Conservation (phyloP, 2,113 vertebrate species). For the Trochalopteron elliotii region DNA sequence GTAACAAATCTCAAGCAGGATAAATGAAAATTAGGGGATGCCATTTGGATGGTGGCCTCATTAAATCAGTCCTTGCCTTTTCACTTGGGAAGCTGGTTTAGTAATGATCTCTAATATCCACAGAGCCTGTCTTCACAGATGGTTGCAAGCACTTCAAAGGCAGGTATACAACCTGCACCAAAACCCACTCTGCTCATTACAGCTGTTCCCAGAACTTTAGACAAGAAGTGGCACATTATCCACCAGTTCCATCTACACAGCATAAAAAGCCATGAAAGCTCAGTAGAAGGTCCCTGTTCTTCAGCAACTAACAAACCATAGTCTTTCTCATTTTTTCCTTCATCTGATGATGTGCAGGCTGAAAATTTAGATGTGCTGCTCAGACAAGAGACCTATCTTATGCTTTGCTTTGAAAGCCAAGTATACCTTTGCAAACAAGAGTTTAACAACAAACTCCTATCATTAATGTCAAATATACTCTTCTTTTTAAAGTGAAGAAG, state of each 20-base stretch:
- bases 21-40: conserved; percentile 29
- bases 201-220: conserved; percentile 39
- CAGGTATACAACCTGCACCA: conserved; percentile 31
- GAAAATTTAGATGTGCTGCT: background rate
- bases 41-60: conserved; percentile 24
- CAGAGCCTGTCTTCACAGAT: conserved; percentile 36
- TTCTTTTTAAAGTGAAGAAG: background rate
- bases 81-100: conserved; percentile 33
- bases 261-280: conserved; percentile 31
- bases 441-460: background rate
- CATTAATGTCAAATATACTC: background rate
- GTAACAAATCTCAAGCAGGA: background rate
- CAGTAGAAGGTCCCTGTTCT: background rate
- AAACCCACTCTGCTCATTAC: conserved; percentile 26
- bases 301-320: background rate
- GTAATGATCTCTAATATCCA: conserved; percentile 37
- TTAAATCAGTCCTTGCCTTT: conserved; percentile 50
- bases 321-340: background rate
- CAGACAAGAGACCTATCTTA: background rate
- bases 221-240: conserved; percentile 22
- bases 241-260: conserved; percentile 1
- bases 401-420: background rate
- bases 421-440: background rate
- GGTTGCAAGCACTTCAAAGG: conserved; percentile 44
- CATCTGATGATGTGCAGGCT: background rate